Conservation (phyloP, 2,113 vertebrate genomes). For the Merops nubicus region DNA sequence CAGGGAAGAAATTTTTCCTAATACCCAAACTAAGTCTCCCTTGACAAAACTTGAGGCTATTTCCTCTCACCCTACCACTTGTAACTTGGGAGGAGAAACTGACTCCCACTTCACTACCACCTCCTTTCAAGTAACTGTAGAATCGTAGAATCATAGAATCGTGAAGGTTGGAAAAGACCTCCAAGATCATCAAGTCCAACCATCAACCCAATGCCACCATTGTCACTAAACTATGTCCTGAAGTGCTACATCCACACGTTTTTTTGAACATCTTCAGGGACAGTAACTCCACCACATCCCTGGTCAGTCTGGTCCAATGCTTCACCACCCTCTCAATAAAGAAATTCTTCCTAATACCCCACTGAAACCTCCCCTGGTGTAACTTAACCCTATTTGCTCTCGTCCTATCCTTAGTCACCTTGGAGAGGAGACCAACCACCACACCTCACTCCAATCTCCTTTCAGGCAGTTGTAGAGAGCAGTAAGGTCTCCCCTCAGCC, state of each 20-base stretch:
- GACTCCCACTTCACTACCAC: fast-evolving
- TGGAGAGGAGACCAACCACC: not conserved
- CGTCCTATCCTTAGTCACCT: not conserved
- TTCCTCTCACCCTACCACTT: not conserved
- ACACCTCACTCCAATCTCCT: not conserved
- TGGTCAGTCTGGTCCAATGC: not conserved
- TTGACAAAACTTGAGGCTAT: not conserved
- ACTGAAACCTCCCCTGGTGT: fast-evolving
- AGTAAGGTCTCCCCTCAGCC: too few relatives aligned
- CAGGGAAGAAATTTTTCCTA: fast-evolving
- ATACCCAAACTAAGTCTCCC: not conserved
- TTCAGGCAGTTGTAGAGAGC: not conserved
- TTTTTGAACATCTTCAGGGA: not conserved
- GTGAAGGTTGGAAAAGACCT: not conserved
- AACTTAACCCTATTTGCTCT: not conserved
- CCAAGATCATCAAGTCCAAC: not conserved
- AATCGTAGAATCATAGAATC: not conserved
- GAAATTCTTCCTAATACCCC: not conserved
- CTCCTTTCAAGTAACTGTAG: not conserved
- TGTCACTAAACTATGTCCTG: not conserved
- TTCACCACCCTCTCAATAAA: not conserved
- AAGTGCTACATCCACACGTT: not conserved
- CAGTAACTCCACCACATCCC: not conserved
- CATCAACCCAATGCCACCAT: too few relatives aligned
- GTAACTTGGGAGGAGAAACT: not conserved